phyloP scores from a whole-genome alignment of 2,113 vertebrate species.

The Odontophorus gujanensis region DNA sequence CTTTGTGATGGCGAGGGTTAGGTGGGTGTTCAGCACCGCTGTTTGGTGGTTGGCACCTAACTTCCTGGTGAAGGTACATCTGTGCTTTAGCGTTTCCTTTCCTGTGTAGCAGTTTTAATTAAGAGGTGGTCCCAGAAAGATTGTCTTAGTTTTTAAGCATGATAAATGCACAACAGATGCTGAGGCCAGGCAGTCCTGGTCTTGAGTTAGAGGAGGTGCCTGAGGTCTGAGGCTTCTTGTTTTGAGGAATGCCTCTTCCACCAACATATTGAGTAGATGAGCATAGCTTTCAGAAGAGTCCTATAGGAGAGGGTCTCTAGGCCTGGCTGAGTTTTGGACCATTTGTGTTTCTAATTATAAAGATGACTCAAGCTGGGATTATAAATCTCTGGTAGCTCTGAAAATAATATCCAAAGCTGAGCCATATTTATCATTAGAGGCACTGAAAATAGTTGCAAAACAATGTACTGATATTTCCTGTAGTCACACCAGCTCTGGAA shows the following conservation, averaged over 20 bases:
- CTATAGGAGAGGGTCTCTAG: neutral
- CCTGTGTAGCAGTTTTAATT: neutral
- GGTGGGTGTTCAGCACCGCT: neutral
- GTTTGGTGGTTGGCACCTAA: neutral
- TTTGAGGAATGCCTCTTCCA: neutral
- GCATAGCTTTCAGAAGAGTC: neutral
- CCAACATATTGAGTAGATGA: neutral
- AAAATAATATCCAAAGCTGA: neutral
- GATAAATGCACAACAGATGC: neutral
- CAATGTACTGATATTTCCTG: neutral
- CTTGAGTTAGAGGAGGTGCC: neutral
- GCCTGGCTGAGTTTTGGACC: neutral
- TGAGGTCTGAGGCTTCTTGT: neutral
- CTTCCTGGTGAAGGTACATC: rapidly evolving
- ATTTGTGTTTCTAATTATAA: neutral
- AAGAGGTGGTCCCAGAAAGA: neutral
- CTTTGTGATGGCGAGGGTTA: neutral
- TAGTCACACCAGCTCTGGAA: neutral
- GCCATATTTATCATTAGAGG: neutral
- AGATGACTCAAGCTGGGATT: neutral
- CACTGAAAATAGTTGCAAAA: neutral
- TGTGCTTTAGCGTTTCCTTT: neutral
- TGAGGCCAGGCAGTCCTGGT: neutral
- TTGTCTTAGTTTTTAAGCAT: neutral
- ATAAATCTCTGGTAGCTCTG: neutral